Base-by-base conservation (phyloP, 92 coral and sea anemone genomes). In the Zoanthus sociatus region DNA sequence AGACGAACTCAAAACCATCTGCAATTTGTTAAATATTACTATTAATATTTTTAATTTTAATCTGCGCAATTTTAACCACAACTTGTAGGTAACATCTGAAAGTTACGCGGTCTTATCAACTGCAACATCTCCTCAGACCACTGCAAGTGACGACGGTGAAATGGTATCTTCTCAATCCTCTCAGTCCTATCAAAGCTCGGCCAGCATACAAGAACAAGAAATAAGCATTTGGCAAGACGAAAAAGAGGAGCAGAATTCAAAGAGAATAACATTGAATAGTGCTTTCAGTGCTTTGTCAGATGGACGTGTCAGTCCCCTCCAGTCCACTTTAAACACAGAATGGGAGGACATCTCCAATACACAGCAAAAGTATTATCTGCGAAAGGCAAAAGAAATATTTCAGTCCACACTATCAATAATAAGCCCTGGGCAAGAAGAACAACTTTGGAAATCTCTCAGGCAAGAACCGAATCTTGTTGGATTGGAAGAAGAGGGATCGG, bases 291-390 rank as follows among this genome's bases (percentile, higher is more conserved):
- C 14, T 71, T 31, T 86, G 64, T 76, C 89, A 10, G 87, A 79
- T 71, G 92, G 92, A 30, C 63, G 92, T 45, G 9, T 78, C 54
- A 44, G 60, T 14, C 82, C 82, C 9, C 26, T 77, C 4, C 32
- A 67, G 47, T 90, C 90, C 48, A 90, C 87, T 7, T 87, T 90
- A 37, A 90, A 90, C 69, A 64, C 93, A 9, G 75, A 86, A 37
- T 90, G 93, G 90, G 71, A 79, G 67, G 90, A 90, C 33, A 90
- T 90, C 78, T 87, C 90, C 26, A 17, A 32, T 12, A 90, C 92
- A 31, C 90, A 90, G 53, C 88, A 90, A 56, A 72, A 70, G 9
- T 90, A 86, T 69, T 90, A 87, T 60, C 13, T 78, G 15, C 33
- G 79, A 20, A 90, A 86, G 76, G 90, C 93, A 21, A 87, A 31